phyloP scores from a whole-genome alignment of 2,797 vertebrate genomes.

The Oreortyx pictus region DNA sequence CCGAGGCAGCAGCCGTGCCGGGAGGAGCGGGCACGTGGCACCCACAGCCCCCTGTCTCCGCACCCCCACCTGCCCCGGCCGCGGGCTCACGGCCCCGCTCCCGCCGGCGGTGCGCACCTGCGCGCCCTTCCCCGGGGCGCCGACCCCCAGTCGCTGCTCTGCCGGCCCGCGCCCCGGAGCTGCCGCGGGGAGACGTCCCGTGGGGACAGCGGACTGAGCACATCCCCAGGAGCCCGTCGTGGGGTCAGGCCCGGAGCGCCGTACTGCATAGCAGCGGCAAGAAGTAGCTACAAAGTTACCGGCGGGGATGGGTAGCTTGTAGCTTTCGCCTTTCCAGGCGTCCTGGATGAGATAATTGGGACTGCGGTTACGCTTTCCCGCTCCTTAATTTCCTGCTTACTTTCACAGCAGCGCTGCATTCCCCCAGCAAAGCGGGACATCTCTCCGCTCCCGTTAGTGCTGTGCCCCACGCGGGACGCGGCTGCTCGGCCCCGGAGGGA shows the following conservation, averaged over 20 bases:
- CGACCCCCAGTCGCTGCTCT: neutral
- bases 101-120: neutral
- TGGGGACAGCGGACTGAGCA: neutral
- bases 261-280: neutral
- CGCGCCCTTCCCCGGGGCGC: too few species aligned
- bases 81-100: neutral
- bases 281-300: conserved; percentile 7
- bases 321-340: neutral
- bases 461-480: neutral
- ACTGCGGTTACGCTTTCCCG: neutral
- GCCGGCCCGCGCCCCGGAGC: neutral
- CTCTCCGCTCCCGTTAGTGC: too few species aligned
- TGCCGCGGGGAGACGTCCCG: too few species aligned
- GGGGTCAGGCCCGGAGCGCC: too few species aligned
- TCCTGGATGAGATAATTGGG: neutral
- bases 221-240: neutral
- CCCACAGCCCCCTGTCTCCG: neutral
- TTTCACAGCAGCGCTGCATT: conserved; percentile 16
- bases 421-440: neutral
- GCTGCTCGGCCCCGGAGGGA: neutral
- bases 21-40: neutral
- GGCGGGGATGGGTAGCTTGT: conserved; percentile 37
- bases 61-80: neutral
- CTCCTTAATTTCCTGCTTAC: conserved; percentile 6
- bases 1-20: neutral